Base-by-base conservation (phyloP, 2,113 vertebrate genomes). In the Mystacornis crossleyi region DNA sequence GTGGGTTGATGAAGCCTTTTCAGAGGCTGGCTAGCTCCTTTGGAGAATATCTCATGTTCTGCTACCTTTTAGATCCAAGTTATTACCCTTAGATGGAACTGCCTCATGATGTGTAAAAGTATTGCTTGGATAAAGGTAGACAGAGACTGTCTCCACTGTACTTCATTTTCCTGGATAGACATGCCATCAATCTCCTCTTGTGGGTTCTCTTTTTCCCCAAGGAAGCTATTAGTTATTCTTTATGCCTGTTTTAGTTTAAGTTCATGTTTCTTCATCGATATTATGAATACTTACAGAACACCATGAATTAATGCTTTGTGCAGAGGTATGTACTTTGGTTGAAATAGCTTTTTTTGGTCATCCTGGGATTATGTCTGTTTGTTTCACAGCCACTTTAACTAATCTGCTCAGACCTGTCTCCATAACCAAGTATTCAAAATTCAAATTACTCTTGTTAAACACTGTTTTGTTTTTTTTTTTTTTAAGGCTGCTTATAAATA, bases 161-260 rank as follows among this genome's bases (percentile, higher is more conserved):
- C 40, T 92, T 88, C 13, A 53, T 90, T 92, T 83, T 86, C 33
- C 51, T 17, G 20, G 73, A 33, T 15, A 87, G 73, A 25, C 8
- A 10, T 72, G 40, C 16, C 66, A 87, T 72, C 81, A 75, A 14
- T 57, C 40, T 94, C 21, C 33, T 36, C 66, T 86, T 6, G 5
- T 42, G 54, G 40, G 21, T 20, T 93, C 58, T 82, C 21, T 72
- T 81, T 74, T 67, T 61, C 74, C 50, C 66, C 50, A 65, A 58
- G 79, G 58, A 81, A 66, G 23, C 29, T 77, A 42, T 75, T 72
- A 80, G 23, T 72, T 72, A 40, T 54, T 88, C 62, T 72, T 82
- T 77, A 90, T 73, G 23, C 36, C 82, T 86, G 16, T 73, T 96
- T 88, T 93, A 55, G 57, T 88, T 96, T 90, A 92, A 95, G 88